Percentiles rank a stretch among this genome's conserved stretches.
These are phyloP conservation scores for Pipra filicauda DNA, from an alignment of 2,113 vertebrate genomes.

Conservation along the genomic window DNA sequence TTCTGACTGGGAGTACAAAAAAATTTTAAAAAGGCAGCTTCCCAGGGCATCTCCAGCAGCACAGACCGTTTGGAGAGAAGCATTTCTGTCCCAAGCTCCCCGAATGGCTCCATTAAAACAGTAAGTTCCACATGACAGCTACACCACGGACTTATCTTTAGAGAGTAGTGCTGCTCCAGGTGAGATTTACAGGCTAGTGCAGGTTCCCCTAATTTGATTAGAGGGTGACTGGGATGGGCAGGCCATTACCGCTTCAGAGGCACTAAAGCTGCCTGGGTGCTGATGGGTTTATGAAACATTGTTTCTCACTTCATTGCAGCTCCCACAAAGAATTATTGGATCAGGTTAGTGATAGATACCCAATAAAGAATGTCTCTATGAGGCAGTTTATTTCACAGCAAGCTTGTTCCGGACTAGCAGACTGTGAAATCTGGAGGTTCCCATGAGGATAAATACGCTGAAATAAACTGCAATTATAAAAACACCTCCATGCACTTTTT, in stretches of 20 bases:
- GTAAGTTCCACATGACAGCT: neutral
- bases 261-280: constrained; percentile 55
- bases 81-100: neutral
- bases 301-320: constrained; percentile 64
- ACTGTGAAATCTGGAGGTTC: constrained; percentile 50
- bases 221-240: constrained; percentile 28
- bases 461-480: constrained; percentile 30
- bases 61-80: neutral
- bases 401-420: constrained; percentile 39
- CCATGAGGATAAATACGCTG: constrained; percentile 50
- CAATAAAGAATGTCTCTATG: constrained; percentile 53
- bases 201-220: constrained; percentile 47
- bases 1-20: neutral
- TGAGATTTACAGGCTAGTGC: constrained; percentile 19
- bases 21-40: neutral
- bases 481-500: neutral
- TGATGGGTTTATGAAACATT: constrained; percentile 68
- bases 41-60: neutral
- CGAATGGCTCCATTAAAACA: neutral
- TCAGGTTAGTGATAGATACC: constrained; percentile 50
- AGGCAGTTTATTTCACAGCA: constrained; percentile 55
- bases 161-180: neutral
- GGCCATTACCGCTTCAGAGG: constrained; percentile 15
- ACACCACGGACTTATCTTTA: neutral
- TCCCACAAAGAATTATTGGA: constrained; percentile 57